Evolutionary conservation across 2,888 invertebrate genomes (phyloP).

Genomic region (Drosophila melanosoma): DNA sequence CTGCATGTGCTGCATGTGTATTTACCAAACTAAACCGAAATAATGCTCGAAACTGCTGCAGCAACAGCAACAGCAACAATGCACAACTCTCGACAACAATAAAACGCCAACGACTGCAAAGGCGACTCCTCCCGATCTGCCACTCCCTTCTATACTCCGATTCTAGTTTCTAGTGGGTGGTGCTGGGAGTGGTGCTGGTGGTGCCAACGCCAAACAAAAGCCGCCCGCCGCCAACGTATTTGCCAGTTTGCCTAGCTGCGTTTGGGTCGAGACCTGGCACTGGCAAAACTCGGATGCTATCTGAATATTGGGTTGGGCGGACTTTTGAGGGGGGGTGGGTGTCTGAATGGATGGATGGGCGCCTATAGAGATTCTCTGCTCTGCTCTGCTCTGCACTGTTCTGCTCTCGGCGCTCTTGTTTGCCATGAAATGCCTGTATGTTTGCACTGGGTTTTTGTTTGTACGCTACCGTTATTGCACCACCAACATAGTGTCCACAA

Average conservation of each 20-base stretch:
- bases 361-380: slow-evolving; percentile 3
- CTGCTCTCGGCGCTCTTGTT: slow-evolving; percentile 50
- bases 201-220: slow-evolving; percentile 70
- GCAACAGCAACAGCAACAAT: slow-evolving; percentile 22
- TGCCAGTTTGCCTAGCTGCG: slow-evolving; percentile 74
- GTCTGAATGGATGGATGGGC: neutral
- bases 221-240: slow-evolving; percentile 67
- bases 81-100: slow-evolving; percentile 65
- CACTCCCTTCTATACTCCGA: neutral
- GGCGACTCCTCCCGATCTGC: slow-evolving; percentile 60
- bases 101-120: slow-evolving; percentile 74
- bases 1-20: slow-evolving; percentile 68
- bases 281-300: slow-evolving; percentile 7
- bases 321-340: neutral
- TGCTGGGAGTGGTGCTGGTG: slow-evolving; percentile 2
- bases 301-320: neutral
- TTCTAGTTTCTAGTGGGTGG: neutral
- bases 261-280: slow-evolving; percentile 53
- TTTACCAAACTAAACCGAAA: slow-evolving; percentile 80
- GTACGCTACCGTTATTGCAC: slow-evolving; percentile 13
- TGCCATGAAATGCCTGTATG: slow-evolving; percentile 78
- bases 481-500: neutral
- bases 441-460: slow-evolving; percentile 70
- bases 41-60: slow-evolving; percentile 77
- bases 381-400: neutral